Conservation (phyloP, 2,797 vertebrate species). For the Pygocentrus nattereri region DNA sequence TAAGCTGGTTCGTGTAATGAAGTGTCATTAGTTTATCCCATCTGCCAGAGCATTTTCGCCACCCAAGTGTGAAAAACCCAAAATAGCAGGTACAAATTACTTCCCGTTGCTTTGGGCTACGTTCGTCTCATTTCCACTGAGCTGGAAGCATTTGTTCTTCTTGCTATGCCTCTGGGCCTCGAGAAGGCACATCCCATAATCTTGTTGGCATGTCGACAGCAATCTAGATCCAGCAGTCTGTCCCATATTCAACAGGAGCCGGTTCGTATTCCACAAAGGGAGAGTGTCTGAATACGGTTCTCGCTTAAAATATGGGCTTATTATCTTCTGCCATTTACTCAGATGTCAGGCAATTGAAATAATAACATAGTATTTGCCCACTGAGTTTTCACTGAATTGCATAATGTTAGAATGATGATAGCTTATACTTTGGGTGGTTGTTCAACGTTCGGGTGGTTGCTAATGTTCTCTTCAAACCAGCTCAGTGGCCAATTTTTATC, state of each 20-base stretch:
- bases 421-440: no score
- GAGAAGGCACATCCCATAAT: conserved; percentile 54
- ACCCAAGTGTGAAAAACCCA: conserved; percentile 61
- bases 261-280: conserved; percentile 44
- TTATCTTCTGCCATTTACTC: conserved; percentile 7
- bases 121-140: conserved; percentile 59
- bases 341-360: neutral
- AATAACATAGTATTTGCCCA: neutral
- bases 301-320: neutral
- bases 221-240: conserved; percentile 50
- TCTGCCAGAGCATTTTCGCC: conserved; percentile 57
- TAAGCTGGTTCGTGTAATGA: conserved; percentile 56
- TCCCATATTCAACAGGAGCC: conserved; percentile 48
- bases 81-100: conserved; percentile 65
- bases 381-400: neutral
- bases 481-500: no score
- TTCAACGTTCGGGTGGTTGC: no score
- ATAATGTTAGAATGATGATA: neutral
- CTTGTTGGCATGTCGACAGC: conserved; percentile 52
- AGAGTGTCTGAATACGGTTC: conserved; percentile 38
- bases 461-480: neutral
- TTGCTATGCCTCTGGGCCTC: conserved; percentile 50
- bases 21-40: conserved; percentile 63
- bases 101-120: conserved; percentile 61
- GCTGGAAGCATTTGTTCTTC: conserved; percentile 55